Percentiles rank a stretch among this genome's conserved stretches.
Evolutionary conservation across 1,140 invertebrate genomes (phyloP).

Genomic region (Drosophila sucinea): DNA sequence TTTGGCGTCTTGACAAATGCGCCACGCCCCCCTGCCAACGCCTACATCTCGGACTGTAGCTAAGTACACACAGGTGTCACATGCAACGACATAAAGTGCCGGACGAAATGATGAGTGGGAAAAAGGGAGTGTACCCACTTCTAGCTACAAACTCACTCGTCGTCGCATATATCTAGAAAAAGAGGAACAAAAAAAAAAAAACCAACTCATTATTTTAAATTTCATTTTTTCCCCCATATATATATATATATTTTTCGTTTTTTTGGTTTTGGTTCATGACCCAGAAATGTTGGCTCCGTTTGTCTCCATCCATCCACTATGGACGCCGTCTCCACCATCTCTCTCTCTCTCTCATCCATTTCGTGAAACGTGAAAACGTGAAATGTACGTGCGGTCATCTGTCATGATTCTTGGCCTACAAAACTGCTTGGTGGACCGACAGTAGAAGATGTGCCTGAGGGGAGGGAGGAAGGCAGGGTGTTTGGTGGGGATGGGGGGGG

Average conservation of each 20-base stretch:
- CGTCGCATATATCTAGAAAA: neutral
- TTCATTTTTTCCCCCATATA: constrained; percentile 31
- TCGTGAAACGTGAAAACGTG: constrained; percentile 55
- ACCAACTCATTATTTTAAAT: constrained; percentile 76
- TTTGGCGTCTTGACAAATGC: constrained; percentile 37
- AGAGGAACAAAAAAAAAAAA: constrained; percentile 33
- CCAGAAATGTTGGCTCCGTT: constrained; percentile 62
- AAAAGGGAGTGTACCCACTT: neutral
- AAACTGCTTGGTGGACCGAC: constrained; percentile 24
- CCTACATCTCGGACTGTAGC: neutral
- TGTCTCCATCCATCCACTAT: neutral
- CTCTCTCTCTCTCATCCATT: neutral
- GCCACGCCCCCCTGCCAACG: constrained; percentile 22
- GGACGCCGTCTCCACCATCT: neutral
- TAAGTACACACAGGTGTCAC: constrained; percentile 36
- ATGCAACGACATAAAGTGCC: constrained; percentile 10
- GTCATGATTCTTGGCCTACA: constrained; percentile 78
- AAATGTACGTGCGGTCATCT: constrained; percentile 78
- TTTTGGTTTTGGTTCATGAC: constrained; percentile 65
- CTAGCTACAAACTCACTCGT: neutral
- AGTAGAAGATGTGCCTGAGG: neutral
- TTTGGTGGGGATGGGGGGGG: too few relatives aligned
- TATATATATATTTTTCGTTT: neutral
- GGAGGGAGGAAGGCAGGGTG: neutral
- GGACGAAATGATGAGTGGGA: constrained; percentile 22